Evolutionary conservation across 2,797 vertebrate species (phyloP).

Genomic region (Amniataba percoides): DNA sequence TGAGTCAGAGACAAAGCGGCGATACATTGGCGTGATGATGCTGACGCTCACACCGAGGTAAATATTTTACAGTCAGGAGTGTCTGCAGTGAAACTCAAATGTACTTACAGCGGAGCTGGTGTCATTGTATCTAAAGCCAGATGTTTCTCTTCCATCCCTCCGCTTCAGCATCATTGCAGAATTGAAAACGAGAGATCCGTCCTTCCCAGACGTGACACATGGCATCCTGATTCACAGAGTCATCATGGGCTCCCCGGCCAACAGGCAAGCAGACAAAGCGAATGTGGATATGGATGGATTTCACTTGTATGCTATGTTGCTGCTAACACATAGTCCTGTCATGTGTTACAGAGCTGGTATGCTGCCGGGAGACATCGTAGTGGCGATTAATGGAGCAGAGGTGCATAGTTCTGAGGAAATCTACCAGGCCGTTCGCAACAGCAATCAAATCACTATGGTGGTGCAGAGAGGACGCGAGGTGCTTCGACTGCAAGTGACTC

Average conservation of each 20-base stretch:
- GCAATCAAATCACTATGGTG: conserved; percentile 87
- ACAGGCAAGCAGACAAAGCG: conserved; percentile 81
- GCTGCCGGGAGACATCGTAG: conserved; percentile 90
- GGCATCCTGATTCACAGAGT: conserved; percentile 95
- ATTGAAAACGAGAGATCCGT: conserved; percentile 90
- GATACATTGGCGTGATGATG: conserved; percentile 98
- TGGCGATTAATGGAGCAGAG: conserved; percentile 89
- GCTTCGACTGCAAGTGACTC: conserved; percentile 88
- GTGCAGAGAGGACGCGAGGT: conserved; percentile 85
- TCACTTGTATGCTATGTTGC: neutral
- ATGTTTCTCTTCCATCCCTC: neutral
- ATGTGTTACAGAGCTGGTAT: conserved; percentile 88
- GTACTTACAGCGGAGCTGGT: neutral
- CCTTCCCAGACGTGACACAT: conserved; percentile 90
- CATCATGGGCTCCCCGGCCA: conserved; percentile 92
- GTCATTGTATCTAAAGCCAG: neutral
- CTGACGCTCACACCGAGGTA: conserved; percentile 94
- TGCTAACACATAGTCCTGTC: neutral
- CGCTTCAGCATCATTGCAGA: conserved; percentile 90
- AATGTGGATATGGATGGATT: neutral
- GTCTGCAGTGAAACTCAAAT: neutral
- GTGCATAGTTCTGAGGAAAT: conserved; percentile 91
- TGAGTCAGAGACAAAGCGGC: conserved; percentile 81
- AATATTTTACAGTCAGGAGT: neutral
- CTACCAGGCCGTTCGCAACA: conserved; percentile 89